Conservation (phyloP, 2,113 vertebrate genomes). For the Aldabrachelys gigantea region DNA sequence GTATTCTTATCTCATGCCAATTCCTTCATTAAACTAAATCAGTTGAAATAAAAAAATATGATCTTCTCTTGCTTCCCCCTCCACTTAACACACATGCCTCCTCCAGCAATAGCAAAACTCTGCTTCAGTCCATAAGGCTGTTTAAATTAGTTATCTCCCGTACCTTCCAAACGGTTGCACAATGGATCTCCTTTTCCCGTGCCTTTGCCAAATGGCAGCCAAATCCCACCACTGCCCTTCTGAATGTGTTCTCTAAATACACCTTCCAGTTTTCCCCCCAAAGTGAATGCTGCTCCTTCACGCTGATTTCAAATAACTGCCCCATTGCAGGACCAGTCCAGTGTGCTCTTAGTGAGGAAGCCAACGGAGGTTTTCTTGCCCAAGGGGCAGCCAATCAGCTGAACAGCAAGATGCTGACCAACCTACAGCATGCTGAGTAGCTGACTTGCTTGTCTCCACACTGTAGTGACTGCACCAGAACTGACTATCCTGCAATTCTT, state of each 20-base stretch:
- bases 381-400: no score
- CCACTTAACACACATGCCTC: accelerated
- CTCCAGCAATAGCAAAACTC: neutral
- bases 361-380: neutral
- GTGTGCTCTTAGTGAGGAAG: accelerated
- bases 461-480: neutral
- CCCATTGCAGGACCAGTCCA: neutral
- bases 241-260: neutral
- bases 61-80: neutral
- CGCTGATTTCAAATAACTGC: neutral
- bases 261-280: neutral
- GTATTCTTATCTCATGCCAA: neutral
- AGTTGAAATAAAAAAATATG: neutral
- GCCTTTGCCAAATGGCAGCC: neutral
- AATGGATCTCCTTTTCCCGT: neutral
- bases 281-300: neutral
- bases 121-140: neutral
- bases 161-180: neutral
- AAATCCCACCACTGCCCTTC: neutral
- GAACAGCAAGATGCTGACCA: neutral
- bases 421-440: neutral
- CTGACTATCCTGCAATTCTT: neutral
- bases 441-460: neutral
- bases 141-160: neutral
- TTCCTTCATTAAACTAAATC: neutral